Conservation (phyloP, 2,797 vertebrate species). For the Poecilia picta region DNA sequence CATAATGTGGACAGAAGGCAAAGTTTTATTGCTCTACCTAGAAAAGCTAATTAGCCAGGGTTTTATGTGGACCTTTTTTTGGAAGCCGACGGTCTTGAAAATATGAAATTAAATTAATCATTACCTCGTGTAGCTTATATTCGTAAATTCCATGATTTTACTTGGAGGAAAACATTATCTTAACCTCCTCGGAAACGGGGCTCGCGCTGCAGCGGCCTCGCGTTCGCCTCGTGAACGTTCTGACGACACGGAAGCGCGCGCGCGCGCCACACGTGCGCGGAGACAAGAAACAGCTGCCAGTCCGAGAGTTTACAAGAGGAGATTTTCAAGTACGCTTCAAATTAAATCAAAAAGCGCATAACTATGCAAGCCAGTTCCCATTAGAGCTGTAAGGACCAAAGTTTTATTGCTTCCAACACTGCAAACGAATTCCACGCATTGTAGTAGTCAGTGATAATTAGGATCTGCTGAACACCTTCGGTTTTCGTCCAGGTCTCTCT, state of each 20-base stretch:
- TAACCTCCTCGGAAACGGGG: conserved; percentile 14
- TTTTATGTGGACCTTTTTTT: background rate
- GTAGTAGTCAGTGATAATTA: conserved; percentile 72
- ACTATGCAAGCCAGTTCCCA: conserved; percentile 67
- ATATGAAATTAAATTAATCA: background rate
- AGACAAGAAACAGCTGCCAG: conserved; percentile 65
- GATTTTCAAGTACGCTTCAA: conserved; percentile 54
- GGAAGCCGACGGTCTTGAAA: background rate
- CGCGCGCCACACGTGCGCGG: conserved; percentile 32
- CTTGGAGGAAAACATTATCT: conserved; percentile 10
- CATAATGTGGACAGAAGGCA: background rate
- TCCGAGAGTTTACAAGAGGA: conserved; percentile 57
- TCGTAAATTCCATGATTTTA: background rate
- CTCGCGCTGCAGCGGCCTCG: conserved; percentile 2
- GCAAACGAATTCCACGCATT: conserved; percentile 74
- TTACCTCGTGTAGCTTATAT: background rate
- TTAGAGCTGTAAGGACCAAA: conserved; percentile 56
- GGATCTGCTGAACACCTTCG: conserved; percentile 68
- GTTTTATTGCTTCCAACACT: conserved; percentile 73
- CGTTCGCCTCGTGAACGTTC: conserved; percentile 17
- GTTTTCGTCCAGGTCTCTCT: conserved; percentile 42
- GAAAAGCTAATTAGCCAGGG: background rate
- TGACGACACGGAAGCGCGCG: conserved; percentile 14
- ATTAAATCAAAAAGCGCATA: conserved; percentile 70
- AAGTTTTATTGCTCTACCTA: background rate